A percentile compares a stretch with the other conserved stretches of the same genome.
phyloP scores from a whole-genome alignment of 2,888 invertebrate genomes.

The Synergus laeviventris region DNA sequence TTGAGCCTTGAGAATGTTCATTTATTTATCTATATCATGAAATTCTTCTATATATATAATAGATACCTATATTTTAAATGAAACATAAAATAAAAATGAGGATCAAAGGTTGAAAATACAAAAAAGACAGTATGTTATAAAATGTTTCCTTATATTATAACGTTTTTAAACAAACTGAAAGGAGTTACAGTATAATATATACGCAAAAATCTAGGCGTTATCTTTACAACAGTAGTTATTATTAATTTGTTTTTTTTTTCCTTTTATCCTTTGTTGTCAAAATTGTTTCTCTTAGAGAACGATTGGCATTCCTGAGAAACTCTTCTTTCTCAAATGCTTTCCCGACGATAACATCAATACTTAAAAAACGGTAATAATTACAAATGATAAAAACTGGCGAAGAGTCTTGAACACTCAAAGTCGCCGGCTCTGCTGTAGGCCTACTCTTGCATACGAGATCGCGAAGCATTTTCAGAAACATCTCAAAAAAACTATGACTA shows the following conservation, averaged over 20 bases:
- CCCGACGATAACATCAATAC: slow-evolving; percentile 49
- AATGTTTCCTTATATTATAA: slow-evolving; percentile 75
- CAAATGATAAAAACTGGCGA: slow-evolving; percentile 44
- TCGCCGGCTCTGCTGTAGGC: slow-evolving; percentile 62
- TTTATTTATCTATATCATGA: neutral
- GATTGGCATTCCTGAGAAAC: slow-evolving; percentile 64
- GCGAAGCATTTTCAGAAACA: slow-evolving; percentile 71
- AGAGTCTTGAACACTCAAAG: slow-evolving; percentile 45
- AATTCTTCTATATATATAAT: neutral
- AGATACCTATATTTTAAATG: too few relatives aligned
- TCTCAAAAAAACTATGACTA: slow-evolving; percentile 54
- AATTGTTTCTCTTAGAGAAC: slow-evolving; percentile 58
- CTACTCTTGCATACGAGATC: slow-evolving; percentile 67
- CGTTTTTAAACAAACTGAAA: slow-evolving; percentile 72
- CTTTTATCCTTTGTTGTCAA: slow-evolving; percentile 41
- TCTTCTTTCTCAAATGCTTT: slow-evolving; percentile 55
- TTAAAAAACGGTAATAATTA: slow-evolving; percentile 53
- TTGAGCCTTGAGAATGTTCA: neutral
- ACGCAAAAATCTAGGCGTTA: slow-evolving; percentile 72
- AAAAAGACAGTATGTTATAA: slow-evolving; percentile 65
- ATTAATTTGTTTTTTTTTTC: slow-evolving; percentile 55
- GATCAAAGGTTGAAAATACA: neutral
- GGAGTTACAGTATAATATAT: slow-evolving; percentile 72
- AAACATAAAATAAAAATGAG: neutral
- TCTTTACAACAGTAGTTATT: slow-evolving; percentile 71